Base-by-base conservation (phyloP, 2,888 invertebrate species). In the Flabesymbios commensalis region DNA sequence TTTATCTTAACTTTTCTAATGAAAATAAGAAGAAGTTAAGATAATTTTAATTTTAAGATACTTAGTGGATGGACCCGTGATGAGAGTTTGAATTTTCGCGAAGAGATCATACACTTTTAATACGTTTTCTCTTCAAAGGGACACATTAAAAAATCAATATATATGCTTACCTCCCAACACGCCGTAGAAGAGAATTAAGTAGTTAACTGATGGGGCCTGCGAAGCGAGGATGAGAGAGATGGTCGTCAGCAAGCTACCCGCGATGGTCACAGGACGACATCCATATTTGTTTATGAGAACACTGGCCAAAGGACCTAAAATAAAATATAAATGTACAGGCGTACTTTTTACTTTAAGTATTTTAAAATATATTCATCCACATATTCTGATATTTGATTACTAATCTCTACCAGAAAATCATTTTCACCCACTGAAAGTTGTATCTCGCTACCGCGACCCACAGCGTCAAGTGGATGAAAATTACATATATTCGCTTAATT, bases 171-270 rank as follows among this genome's bases (percentile, higher is more conserved):
- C 67, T 33, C 62, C 67, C 22, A 64, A 31, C 28, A 57, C 55
- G 17, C 68, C 66, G 47, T 61, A 68, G 33, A 63, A 19, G 7
- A 65, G 28, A 31, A 68, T 68, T 48, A 68, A 57, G 52, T 60
- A 33, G 4, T 64, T 36, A n/a, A 63, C 32, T 14, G 52, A 57
- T 10, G 66, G 48, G 10, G 64, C 36, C 14, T 56, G 57, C 7
- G 63, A 62, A 39, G 56, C 42, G 39, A 58, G 39, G 22, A 64
- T 29, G 32, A 64, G 57, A 2, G 62, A 57, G 5, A 48, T n/a
- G 2, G 62, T 53, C 10, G 62, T 49, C 5, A 68, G n/a, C 22
- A 66, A 5, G n/a, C 42, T 48, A 17, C 68, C 68, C 26, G 57
- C 31, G 31, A 68, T 64, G 48, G 62, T 61, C 4, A 62, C 56